These are phyloP conservation scores for Pyrgilauda ruficollis DNA, from an alignment of 2,113 vertebrate genomes.

Conservation along the genomic window DNA sequence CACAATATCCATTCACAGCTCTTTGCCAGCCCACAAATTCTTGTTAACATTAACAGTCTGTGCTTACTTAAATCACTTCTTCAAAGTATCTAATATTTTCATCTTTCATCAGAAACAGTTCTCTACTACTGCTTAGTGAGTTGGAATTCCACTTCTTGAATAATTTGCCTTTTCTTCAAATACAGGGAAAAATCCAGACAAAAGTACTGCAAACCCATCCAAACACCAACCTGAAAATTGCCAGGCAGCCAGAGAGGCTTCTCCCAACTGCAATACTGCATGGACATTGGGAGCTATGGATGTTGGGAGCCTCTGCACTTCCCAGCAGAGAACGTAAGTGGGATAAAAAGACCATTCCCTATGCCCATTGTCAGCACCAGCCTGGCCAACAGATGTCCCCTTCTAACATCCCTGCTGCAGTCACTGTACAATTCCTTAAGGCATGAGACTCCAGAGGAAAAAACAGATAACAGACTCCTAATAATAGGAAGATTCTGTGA, in stretches of 20 bases:
- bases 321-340: background rate
- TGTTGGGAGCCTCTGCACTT: background rate
- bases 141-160: background rate
- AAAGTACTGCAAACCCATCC: background rate
- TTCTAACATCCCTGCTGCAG: background rate
- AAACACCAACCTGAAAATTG: background rate
- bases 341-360: background rate
- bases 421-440: background rate
- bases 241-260: background rate
- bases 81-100: background rate
- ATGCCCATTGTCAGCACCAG: background rate
- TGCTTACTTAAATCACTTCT: background rate
- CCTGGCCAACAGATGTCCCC: background rate
- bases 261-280: background rate
- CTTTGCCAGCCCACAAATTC: background rate
- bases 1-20: background rate
- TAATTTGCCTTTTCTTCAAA: background rate
- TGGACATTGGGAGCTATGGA: rapidly evolving
- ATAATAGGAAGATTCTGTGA: background rate
- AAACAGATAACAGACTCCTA: background rate
- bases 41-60: background rate
- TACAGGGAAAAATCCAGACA: background rate
- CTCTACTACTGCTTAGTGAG: background rate
- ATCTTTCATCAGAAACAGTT: background rate
- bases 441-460: background rate